Percentiles rank a stretch among this genome's conserved stretches.
phyloP scores from a whole-genome alignment of 2,797 vertebrate species.

The Anas bahamensis region DNA sequence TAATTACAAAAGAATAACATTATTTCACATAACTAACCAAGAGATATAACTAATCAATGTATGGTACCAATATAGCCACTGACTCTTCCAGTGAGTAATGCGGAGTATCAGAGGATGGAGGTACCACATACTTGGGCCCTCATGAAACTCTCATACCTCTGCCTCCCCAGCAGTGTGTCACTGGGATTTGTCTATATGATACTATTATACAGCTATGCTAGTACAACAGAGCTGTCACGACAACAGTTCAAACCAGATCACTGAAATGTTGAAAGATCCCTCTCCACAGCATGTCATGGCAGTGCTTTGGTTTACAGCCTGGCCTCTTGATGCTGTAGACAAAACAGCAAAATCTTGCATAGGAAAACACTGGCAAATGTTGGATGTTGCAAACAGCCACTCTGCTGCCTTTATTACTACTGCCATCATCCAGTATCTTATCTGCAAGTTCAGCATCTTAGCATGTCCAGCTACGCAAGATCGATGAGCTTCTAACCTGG shows the following conservation, averaged over 20 bases:
- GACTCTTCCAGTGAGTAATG: background rate
- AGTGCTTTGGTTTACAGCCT: background rate
- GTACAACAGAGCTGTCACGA: background rate
- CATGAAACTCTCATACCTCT: background rate
- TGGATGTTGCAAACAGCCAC: background rate
- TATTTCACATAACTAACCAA: background rate
- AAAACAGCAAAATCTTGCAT: background rate
- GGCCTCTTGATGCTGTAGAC: background rate
- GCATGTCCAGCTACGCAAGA: background rate
- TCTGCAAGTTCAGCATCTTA: background rate
- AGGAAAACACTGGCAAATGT: background rate
- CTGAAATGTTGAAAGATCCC: background rate
- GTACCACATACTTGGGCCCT: background rate
- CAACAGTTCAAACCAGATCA: background rate
- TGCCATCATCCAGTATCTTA: background rate
- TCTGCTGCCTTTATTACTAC: background rate
- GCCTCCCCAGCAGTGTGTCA: background rate
- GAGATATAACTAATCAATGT: background rate
- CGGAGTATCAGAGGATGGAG: background rate
- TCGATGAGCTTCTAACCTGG: background rate
- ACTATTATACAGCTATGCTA: background rate
- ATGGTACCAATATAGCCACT: background rate
- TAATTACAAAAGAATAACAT: background rate
- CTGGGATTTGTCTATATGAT: background rate
- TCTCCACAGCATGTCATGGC: fast-evolving